These are phyloP conservation scores for Nestor notabilis DNA, from an alignment of 2,113 vertebrate genomes.

Conservation along the genomic window DNA sequence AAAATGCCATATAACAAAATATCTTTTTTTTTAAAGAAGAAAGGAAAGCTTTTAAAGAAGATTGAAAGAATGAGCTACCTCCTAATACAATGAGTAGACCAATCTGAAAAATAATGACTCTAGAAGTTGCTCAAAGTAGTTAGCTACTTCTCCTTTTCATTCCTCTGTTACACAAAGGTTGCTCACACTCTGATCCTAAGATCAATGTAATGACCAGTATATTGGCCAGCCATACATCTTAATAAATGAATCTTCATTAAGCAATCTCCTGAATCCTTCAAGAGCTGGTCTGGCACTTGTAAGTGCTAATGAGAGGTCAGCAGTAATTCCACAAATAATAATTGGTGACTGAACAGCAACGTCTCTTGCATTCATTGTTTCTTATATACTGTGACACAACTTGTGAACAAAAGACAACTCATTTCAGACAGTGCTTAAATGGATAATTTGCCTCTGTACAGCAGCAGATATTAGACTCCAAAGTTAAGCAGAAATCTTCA, in stretches of 20 bases:
- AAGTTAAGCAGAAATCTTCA: not conserved
- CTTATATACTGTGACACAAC: not conserved
- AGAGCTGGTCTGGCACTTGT: not conserved
- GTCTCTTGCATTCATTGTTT: not conserved
- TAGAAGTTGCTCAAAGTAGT: not conserved
- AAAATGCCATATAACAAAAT: not conserved
- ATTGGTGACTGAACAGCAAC: not conserved
- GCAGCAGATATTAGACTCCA: not conserved
- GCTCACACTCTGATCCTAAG: not conserved
- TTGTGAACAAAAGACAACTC: not conserved
- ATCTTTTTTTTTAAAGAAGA: not conserved
- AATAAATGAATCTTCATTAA: slow-evolving; percentile 25
- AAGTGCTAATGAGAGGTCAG: slow-evolving; percentile 14
- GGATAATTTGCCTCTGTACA: not conserved
- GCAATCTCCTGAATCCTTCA: not conserved
- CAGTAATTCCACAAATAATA: slow-evolving; percentile 11
- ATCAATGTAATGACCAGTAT: not conserved
- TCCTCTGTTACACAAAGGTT: not conserved
- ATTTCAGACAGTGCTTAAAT: not conserved
- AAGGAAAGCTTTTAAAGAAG: not conserved
- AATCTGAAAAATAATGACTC: not conserved
- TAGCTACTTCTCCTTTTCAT: not conserved
- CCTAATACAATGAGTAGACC: not conserved
- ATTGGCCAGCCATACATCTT: not conserved
- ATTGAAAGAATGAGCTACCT: not conserved